phyloP scores from a whole-genome alignment of 2,113 vertebrate genomes.

The Trochalopteron elliotii region DNA sequence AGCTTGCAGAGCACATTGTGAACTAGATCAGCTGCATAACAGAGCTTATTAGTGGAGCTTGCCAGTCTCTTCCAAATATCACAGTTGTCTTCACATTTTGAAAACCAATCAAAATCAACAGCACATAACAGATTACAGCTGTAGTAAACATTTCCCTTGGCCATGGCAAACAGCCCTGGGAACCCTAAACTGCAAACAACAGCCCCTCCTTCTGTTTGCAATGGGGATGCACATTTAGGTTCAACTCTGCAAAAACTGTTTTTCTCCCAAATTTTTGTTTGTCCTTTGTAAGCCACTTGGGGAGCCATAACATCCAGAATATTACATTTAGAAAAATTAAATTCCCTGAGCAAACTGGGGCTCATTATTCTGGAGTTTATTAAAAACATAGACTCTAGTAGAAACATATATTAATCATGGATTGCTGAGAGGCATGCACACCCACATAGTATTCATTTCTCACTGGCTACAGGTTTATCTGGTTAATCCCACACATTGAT shows the following conservation, averaged over 20 bases:
- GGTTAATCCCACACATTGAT: conserved; percentile 14
- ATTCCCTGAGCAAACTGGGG: not conserved
- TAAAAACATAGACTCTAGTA: not conserved
- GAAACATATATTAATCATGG: not conserved
- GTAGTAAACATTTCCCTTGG: conserved; percentile 19
- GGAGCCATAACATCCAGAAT: not conserved
- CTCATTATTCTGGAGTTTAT: not conserved
- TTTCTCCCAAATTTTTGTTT: not conserved
- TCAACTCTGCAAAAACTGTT: not conserved
- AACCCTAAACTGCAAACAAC: conserved; percentile 28
- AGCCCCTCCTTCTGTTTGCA: conserved; percentile 55
- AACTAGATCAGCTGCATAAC: not conserved
- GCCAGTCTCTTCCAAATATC: not conserved
- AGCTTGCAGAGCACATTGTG: not conserved
- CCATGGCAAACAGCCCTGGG: not conserved
- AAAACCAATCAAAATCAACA: conserved; percentile 49
- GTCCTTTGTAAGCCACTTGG: not conserved
- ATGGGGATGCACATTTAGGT: not conserved
- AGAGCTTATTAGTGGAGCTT: not conserved
- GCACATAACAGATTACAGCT: not conserved
- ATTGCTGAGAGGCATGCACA: not conserved
- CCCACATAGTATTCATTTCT: not conserved
- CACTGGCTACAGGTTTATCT: conserved; percentile 25
- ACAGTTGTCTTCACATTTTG: conserved; percentile 42
- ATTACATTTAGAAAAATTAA: not conserved